Conservation (phyloP, 2,797 vertebrate species). For the Cuculus canorus region DNA sequence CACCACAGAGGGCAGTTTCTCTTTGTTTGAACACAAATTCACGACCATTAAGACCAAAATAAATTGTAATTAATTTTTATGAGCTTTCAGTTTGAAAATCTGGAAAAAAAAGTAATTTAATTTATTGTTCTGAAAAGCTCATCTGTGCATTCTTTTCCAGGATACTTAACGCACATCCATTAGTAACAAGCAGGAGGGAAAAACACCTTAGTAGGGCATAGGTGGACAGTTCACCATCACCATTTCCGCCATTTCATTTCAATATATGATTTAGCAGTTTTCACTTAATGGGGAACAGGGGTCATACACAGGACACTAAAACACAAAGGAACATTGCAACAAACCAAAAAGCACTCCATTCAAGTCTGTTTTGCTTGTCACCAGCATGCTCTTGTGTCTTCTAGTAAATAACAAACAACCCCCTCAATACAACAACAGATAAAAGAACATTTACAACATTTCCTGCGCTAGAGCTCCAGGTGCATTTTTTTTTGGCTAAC, state of each 20-base stretch:
- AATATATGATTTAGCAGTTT: neutral
- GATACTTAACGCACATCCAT: neutral
- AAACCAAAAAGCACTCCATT: neutral
- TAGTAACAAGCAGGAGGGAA: neutral
- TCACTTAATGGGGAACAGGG: neutral
- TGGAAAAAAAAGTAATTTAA: neutral
- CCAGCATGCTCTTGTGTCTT: neutral
- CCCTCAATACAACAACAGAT: neutral
- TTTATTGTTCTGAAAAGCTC: neutral
- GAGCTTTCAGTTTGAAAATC: neutral
- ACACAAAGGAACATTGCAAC: neutral
- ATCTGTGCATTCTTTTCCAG: neutral
- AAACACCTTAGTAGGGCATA: neutral
- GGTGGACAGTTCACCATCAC: neutral
- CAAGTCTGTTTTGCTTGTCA: neutral
- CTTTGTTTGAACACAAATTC: neutral
- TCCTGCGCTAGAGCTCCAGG: neutral
- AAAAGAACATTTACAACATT: neutral
- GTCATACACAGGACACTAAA: neutral
- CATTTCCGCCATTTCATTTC: neutral
- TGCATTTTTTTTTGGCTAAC: neutral
- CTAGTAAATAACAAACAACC: neutral
- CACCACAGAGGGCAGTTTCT: neutral
- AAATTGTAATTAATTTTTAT: constrained; percentile 20
- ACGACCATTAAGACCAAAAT: neutral